phyloP scores from a whole-genome alignment of 2,113 vertebrate genomes.

The Melanocharis versteri region DNA sequence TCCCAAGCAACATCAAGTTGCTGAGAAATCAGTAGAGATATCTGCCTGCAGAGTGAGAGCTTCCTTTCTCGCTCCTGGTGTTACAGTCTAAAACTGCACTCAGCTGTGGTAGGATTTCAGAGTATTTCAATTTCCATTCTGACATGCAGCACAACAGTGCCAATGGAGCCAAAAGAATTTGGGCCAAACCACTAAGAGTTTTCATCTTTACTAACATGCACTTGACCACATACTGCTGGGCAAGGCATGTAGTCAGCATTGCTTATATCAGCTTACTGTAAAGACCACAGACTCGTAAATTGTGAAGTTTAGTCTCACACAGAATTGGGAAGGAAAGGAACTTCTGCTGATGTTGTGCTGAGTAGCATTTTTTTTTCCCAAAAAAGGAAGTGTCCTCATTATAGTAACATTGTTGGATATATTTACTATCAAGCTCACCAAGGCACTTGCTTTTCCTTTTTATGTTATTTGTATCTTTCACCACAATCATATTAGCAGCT shows the following conservation, averaged over 20 bases:
- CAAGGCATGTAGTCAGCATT: background rate
- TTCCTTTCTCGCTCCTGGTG: background rate
- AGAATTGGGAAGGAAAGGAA: constrained; percentile 31
- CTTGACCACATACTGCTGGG: background rate
- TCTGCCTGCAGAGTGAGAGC: background rate
- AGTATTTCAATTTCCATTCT: background rate
- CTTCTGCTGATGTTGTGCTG: constrained; percentile 1
- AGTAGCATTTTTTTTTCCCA: background rate
- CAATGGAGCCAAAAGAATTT: background rate
- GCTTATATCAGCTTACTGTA: constrained; percentile 25
- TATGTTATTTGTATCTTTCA: background rate
- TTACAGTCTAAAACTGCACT: background rate
- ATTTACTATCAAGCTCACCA: background rate
- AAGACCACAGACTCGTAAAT: background rate
- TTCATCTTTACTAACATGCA: background rate
- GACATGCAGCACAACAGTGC: background rate
- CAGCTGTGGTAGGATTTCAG: background rate
- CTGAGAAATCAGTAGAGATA: background rate
- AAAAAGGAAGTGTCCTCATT: constrained; percentile 7
- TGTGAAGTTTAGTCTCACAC: background rate
- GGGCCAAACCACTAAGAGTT: constrained; percentile 22
- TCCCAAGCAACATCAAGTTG: background rate
- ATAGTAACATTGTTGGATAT: background rate
- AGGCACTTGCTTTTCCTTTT: background rate
- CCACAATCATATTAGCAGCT: background rate